Evolutionary conservation across 2,113 vertebrate species (phyloP).

Genomic region (Sylvietta virens): DNA sequence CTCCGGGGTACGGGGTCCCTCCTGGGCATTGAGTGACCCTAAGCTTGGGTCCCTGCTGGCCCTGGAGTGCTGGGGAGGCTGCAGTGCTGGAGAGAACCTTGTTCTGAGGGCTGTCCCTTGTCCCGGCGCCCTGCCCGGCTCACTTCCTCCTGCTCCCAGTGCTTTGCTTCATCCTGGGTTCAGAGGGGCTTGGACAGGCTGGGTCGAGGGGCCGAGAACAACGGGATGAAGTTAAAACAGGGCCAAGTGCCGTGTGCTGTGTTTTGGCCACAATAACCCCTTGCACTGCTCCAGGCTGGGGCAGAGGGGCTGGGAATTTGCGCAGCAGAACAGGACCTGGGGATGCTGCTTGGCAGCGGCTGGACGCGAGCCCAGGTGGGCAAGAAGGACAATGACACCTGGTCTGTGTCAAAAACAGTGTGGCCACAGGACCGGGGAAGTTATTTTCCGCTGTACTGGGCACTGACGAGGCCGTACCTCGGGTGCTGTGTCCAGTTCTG

Average conservation of each 20-base stretch:
- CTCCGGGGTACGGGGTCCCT: neutral
- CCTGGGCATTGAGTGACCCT: neutral
- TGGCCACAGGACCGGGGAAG: accelerated
- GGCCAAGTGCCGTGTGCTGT: accelerated
- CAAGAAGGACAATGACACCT: accelerated
- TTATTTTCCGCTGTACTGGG: accelerated
- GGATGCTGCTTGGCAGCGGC: neutral
- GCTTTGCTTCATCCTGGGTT: accelerated
- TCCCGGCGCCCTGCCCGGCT: accelerated
- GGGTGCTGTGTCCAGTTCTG: neutral
- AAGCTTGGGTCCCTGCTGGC: neutral
- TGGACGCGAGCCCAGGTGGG: neutral
- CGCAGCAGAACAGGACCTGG: neutral
- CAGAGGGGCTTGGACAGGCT: neutral
- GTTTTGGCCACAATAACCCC: accelerated
- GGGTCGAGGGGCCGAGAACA: neutral
- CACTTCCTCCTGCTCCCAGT: neutral
- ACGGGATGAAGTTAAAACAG: accelerated
- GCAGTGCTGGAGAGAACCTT: neutral
- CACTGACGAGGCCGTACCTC: accelerated
- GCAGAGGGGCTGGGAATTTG: neutral
- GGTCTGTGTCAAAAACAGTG: accelerated
- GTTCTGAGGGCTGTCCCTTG: neutral
- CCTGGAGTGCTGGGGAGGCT: neutral
- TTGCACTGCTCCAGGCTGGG: neutral